Conservation (phyloP, 2,888 invertebrate genomes). For the Andrena haemorrhoa region DNA sequence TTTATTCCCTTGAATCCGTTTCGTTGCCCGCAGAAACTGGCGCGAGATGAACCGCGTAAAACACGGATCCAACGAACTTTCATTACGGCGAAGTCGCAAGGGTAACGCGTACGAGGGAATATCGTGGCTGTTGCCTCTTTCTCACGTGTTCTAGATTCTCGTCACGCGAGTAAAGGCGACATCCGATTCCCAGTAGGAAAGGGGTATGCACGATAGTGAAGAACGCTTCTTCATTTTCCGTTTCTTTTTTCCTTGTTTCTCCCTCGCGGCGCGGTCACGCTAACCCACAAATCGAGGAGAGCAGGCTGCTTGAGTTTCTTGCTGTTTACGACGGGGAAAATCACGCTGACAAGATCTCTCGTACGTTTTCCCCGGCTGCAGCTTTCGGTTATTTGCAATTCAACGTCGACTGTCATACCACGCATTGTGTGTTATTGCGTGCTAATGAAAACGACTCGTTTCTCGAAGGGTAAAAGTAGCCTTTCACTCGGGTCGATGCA, state of each 20-base stretch:
- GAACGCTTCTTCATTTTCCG: conserved; percentile 54
- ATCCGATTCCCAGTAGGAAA: conserved; percentile 68
- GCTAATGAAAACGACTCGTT: conserved; percentile 47
- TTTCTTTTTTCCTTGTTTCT: conserved; percentile 30
- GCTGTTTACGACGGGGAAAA: conserved; percentile 29
- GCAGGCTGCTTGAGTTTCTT: conserved; percentile 38
- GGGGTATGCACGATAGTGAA: conserved; percentile 27
- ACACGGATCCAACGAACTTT: conserved; percentile 18
- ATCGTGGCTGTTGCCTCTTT: conserved; percentile 58
- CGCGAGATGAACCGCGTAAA: not conserved
- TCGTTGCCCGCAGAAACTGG: not conserved
- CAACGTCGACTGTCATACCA: conserved; percentile 34
- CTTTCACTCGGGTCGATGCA: conserved; percentile 42
- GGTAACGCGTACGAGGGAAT: conserved; percentile 52
- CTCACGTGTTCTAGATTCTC: conserved; percentile 67
- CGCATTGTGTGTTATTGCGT: conserved; percentile 20
- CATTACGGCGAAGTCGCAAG: conserved; percentile 40
- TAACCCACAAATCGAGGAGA: conserved; percentile 47
- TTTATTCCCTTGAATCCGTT: not conserved
- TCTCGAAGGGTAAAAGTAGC: conserved; percentile 34
- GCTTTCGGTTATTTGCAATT: conserved; percentile 54
- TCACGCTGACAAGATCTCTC: conserved; percentile 33
- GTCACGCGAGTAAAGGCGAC: conserved; percentile 70
- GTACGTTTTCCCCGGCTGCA: conserved; percentile 20
- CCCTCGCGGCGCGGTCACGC: conserved; percentile 6